Conservation (phyloP, 1,140 invertebrate species). For the Phocides pigmalion region DNA sequence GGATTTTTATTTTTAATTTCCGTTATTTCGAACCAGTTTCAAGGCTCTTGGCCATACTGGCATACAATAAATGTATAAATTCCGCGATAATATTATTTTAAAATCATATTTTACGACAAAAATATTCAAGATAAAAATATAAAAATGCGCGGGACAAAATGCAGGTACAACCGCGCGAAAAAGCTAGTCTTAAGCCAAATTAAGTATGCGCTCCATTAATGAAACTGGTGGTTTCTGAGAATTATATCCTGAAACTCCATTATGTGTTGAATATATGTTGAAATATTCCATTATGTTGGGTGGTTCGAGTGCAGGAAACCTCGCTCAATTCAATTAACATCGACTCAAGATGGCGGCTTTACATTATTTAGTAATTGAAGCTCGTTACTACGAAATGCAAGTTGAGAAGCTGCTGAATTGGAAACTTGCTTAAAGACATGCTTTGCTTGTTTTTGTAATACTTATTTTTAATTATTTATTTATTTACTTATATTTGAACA, state of each 20-base stretch:
- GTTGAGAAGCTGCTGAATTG: background rate
- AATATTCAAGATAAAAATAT: too few relatives aligned
- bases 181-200: background rate
- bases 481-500: too few relatives aligned
- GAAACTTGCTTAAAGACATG: background rate
- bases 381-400: background rate
- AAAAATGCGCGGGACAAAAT: too few relatives aligned
- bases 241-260: conserved; percentile 11
- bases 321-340: background rate
- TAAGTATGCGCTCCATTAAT: conserved; percentile 1
- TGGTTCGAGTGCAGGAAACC: conserved; percentile 1
- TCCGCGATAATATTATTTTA: too few relatives aligned
- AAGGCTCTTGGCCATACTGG: too few relatives aligned
- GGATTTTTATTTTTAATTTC: too few relatives aligned
- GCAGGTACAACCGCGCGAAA: too few relatives aligned
- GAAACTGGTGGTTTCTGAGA: conserved; percentile 3
- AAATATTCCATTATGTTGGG: conserved; percentile 14
- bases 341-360: background rate
- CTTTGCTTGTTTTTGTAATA: too few relatives aligned
- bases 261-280: conserved; percentile 6
- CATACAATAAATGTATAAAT: too few relatives aligned
- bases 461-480: too few relatives aligned
- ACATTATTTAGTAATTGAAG: conserved; percentile 1
- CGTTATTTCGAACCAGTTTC: too few relatives aligned
- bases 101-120: too few relatives aligned